Evolutionary conservation across 2,888 invertebrate genomes (phyloP), one percentile per base, ranked within the genome.

Genomic region (Ethmia dodecea): DNA sequence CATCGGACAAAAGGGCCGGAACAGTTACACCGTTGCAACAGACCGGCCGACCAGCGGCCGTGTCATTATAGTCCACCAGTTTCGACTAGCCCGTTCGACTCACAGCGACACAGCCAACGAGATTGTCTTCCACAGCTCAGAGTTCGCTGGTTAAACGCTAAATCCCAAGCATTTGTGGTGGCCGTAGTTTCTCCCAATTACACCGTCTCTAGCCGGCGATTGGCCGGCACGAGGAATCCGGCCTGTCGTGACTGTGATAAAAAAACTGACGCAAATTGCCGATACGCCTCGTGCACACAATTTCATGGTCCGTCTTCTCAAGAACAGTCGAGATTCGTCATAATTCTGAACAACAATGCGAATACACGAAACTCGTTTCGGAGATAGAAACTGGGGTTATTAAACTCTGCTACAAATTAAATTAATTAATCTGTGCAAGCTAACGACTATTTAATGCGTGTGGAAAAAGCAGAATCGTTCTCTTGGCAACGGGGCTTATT

Each of bases 241-340:
- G 74, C 68, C 70, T 80, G 81, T 84, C 84, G 83, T 84, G 84
- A 84, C 83, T 78, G 70, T 74, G 77, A 77, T 78, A 73, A 83
- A 81, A 68, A 84, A 86, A 74, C 80, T 81, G 80, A 80, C 81
- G 83, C 83, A 78, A 86, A 84, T 86, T 77, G 79, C 69, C 79
- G 86, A 83, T 83, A 83, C 83, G 84, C 76, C 77, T 80, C 79
- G 79, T 74, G 83, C 78, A 80, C 86, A 81, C 81, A 83, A 84
- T 84, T 86, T 83, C 81, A 84, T 81, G 84, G 75, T 66, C 69
- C 63, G 69, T 54, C 70, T 74, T 78, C 67, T 65, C 55, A 60
- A 69, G 80, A 81, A 75, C 66, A 66, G 64, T 71, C 73, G 67
- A 75, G 76, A 81, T 80, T 81, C 75, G 78, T 80, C 81, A 83